Evolutionary conservation across 2,888 invertebrate genomes (phyloP).

Genomic region (Reticulitermes lucifugus): DNA sequence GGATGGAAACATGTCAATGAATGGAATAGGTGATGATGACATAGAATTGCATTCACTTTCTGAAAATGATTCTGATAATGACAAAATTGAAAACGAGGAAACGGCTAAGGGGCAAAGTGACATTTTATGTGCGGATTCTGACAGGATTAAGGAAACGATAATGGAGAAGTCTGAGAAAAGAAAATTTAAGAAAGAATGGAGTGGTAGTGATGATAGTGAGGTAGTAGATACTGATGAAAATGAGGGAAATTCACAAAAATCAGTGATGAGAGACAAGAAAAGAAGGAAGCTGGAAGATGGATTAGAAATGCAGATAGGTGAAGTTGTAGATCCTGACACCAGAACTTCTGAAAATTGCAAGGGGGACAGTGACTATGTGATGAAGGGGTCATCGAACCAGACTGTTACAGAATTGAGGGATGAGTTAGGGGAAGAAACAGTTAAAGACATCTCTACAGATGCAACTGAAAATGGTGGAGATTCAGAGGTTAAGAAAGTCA

Average conservation of each 20-base stretch:
- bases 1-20: neutral
- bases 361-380: neutral
- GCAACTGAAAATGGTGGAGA: neutral
- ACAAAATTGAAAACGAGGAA: neutral
- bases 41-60: neutral
- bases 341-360: neutral
- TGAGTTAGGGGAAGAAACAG: neutral
- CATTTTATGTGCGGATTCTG: neutral
- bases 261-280: constrained; percentile 4
- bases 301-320: neutral
- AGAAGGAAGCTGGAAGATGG: constrained; percentile 1
- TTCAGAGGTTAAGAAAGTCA: neutral
- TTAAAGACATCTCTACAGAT: neutral
- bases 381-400: neutral
- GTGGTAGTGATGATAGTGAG: neutral
- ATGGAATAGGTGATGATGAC: neutral
- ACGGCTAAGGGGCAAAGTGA: neutral
- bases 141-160: neutral
- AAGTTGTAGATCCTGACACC: neutral
- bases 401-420: neutral
- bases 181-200: neutral
- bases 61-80: neutral
- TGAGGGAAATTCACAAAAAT: neutral
- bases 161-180: neutral
- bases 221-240: neutral